phyloP scores from a whole-genome alignment of 2,888 invertebrate genomes.

The Drosophila mayaguana region DNA sequence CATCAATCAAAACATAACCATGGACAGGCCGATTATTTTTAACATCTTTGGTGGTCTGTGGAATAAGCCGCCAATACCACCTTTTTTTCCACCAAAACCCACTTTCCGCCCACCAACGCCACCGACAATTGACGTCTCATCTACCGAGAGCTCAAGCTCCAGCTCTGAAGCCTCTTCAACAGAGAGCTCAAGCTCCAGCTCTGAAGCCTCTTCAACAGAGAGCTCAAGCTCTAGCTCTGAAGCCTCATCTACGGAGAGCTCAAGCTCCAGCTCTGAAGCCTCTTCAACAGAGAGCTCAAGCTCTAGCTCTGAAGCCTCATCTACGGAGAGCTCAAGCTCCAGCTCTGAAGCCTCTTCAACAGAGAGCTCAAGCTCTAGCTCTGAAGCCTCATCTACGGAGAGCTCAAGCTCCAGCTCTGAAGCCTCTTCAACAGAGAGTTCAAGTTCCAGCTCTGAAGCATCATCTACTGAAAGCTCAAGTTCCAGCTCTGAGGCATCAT shows the following conservation, averaged over 20 bases:
- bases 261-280: no score
- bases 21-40: conserved; percentile 57
- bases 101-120: conserved; percentile 9
- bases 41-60: conserved; percentile 54
- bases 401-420: neutral
- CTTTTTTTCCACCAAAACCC: neutral
- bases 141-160: neutral
- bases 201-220: neutral
- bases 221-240: neutral
- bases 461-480: neutral
- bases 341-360: no score
- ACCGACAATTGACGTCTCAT: neutral
- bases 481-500: neutral
- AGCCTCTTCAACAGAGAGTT: neutral
- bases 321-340: no score
- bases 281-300: no score
- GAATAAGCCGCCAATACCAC: conserved; percentile 24
- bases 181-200: neutral
- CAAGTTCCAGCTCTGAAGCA: neutral
- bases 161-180: neutral
- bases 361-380: no score
- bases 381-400: neutral
- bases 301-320: no score
- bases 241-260: no score
- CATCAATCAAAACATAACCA: conserved; percentile 51